These are phyloP conservation scores for Strongylocentrotus purpuratus DNA, from an alignment of 35 echinoderm and acorn worm species.

Conservation along the genomic window DNA sequence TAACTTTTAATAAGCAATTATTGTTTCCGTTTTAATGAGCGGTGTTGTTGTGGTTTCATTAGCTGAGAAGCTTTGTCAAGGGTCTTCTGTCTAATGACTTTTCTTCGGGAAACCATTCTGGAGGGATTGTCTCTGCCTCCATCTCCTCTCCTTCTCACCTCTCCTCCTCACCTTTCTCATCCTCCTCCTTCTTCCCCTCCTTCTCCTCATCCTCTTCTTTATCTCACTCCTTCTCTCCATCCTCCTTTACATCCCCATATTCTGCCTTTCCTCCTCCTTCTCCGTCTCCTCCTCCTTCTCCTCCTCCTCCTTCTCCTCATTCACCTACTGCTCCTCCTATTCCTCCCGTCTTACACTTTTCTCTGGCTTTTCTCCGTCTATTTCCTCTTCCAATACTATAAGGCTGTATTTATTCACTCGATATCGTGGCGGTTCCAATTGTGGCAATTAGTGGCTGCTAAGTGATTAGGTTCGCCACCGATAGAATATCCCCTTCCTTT, in stretches of 20 bases:
- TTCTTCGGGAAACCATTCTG: too few species aligned
- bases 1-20: background rate
- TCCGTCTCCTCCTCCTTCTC: background rate
- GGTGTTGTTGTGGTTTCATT: background rate
- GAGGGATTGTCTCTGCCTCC: too few species aligned
- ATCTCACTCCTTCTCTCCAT: background rate
- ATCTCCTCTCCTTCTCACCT: too few species aligned
- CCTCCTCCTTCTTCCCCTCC: background rate
- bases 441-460: conserved; percentile 39
- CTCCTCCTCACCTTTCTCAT: background rate
- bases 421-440: background rate
- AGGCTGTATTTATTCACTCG: background rate
- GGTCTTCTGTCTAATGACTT: too few species aligned
- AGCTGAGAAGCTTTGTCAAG: too few species aligned
- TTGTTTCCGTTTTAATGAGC: background rate
- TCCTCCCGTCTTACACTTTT: background rate
- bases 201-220: too few species aligned
- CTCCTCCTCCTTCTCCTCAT: background rate
- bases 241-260: background rate
- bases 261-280: background rate
- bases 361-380: background rate
- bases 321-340: background rate
- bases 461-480: conserved; percentile 20
- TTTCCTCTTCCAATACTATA: background rate
- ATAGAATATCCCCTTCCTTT: conserved; percentile 27